Evolutionary conservation across 2,888 invertebrate genomes (phyloP).

Genomic region (Apotomis capreana): DNA sequence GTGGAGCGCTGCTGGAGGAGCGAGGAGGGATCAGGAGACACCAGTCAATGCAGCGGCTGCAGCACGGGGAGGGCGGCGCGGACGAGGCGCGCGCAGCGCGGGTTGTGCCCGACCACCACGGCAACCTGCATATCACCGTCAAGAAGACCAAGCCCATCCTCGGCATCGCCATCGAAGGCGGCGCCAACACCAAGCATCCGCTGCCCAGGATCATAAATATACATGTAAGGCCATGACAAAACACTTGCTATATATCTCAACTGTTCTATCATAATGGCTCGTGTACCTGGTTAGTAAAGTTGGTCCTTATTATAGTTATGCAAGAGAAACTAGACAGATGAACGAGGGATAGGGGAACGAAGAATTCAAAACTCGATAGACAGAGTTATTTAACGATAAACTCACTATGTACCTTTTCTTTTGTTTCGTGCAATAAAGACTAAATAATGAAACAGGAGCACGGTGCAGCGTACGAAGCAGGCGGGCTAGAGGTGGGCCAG

Average conservation of each 20-base stretch:
- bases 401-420: not conserved
- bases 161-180: slow-evolving; percentile 98
- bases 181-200: slow-evolving; percentile 97
- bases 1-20: slow-evolving; percentile 87
- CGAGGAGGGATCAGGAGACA: slow-evolving; percentile 87
- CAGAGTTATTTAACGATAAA: too few species aligned
- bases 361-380: too few species aligned
- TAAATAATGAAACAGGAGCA: slow-evolving; percentile 87
- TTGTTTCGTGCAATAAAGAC: too few species aligned
- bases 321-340: too few species aligned
- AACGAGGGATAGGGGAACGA: too few species aligned
- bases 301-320: too few species aligned
- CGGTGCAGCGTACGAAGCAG: slow-evolving; percentile 96
- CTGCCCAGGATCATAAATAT: slow-evolving; percentile 98
- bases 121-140: slow-evolving; percentile 93
- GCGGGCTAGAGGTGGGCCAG: slow-evolving; percentile 96
- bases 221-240: slow-evolving; percentile 86
- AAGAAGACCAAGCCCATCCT: slow-evolving; percentile 97
- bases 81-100: slow-evolving; percentile 83
- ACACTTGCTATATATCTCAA: too few species aligned
- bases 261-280: too few species aligned
- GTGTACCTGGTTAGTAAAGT: too few species aligned
- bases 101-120: slow-evolving; percentile 93
- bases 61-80: slow-evolving; percentile 82
- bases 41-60: slow-evolving; percentile 90